These are phyloP conservation scores for Sinohyriopsis cumingii DNA, from an alignment of 2,888 invertebrate genomes.

Conservation along the genomic window DNA sequence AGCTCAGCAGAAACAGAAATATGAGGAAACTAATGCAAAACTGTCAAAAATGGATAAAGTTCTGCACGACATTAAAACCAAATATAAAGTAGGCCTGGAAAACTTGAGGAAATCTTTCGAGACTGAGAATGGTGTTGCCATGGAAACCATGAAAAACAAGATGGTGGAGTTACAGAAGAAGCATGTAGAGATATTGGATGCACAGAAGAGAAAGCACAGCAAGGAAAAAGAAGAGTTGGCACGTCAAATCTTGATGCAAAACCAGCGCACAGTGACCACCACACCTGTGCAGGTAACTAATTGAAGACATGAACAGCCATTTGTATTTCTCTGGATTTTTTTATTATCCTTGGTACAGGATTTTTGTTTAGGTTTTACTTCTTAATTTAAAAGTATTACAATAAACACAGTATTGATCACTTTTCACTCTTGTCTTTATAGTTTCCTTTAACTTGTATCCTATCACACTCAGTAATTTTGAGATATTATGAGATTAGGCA, in stretches of 20 bases:
- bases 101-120: constrained; percentile 43
- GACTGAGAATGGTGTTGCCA: constrained; percentile 50
- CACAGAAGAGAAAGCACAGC: constrained; percentile 35
- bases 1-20: constrained; percentile 38
- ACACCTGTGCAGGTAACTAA: constrained; percentile 36
- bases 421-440: too few species aligned
- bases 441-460: too few species aligned
- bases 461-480: too few species aligned
- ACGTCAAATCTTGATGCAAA: constrained; percentile 10
- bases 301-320: too few species aligned
- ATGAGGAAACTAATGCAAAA: constrained; percentile 33
- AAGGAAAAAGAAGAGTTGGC: constrained; percentile 34
- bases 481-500: too few species aligned
- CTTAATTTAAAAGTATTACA: too few species aligned
- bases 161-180: constrained; percentile 50
- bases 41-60: constrained; percentile 40
- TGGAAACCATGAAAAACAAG: constrained; percentile 55
- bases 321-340: too few species aligned
- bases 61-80: constrained; percentile 43
- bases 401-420: too few species aligned
- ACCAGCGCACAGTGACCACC: constrained; percentile 8
- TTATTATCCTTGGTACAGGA: too few species aligned
- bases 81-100: constrained; percentile 39
- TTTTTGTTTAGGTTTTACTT: too few species aligned
- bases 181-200: constrained; percentile 40